Conservation (phyloP, 2,113 vertebrate genomes). For the Carassius carassius region DNA sequence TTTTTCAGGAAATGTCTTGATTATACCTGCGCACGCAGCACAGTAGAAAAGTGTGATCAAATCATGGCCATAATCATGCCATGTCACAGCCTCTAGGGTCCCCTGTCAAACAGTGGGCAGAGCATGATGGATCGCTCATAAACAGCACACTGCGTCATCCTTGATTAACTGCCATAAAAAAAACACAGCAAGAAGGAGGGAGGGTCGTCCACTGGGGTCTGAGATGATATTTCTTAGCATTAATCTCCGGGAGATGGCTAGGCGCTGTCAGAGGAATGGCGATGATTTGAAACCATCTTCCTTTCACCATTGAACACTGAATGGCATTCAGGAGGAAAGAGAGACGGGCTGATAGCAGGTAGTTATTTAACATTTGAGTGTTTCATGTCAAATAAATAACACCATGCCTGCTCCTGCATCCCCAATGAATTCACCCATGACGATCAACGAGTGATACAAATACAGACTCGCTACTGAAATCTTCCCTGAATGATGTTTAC, state of each 20-base stretch:
- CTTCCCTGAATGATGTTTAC: conserved; percentile 15
- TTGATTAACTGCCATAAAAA: conserved; percentile 52
- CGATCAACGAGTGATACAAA: conserved; percentile 29
- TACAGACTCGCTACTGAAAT: conserved; percentile 7
- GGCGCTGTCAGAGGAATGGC: not conserved
- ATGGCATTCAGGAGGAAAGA: not conserved
- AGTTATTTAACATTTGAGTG: conserved; percentile 26
- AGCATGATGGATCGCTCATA: conserved; percentile 56
- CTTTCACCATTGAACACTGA: not conserved
- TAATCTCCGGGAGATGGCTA: conserved; percentile 26
- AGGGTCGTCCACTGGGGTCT: conserved; percentile 1
- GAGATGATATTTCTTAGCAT: conserved; percentile 39
- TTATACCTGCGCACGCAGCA: conserved; percentile 36
- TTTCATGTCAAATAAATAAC: conserved; percentile 24
- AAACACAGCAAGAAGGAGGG: not conserved
- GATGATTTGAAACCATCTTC: conserved; percentile 17
- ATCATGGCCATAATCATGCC: conserved; percentile 25
- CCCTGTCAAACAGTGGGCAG: conserved; percentile 36
- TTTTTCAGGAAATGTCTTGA: conserved; percentile 49
- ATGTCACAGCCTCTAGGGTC: conserved; percentile 32
- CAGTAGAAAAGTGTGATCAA: conserved; percentile 47
- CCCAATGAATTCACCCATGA: conserved; percentile 31
- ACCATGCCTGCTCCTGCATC: not conserved
- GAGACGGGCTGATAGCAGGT: conserved; percentile 31
- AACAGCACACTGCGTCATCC: conserved; percentile 45